Conservation (phyloP, 2,888 invertebrate genomes). For the Chesias legatella region DNA sequence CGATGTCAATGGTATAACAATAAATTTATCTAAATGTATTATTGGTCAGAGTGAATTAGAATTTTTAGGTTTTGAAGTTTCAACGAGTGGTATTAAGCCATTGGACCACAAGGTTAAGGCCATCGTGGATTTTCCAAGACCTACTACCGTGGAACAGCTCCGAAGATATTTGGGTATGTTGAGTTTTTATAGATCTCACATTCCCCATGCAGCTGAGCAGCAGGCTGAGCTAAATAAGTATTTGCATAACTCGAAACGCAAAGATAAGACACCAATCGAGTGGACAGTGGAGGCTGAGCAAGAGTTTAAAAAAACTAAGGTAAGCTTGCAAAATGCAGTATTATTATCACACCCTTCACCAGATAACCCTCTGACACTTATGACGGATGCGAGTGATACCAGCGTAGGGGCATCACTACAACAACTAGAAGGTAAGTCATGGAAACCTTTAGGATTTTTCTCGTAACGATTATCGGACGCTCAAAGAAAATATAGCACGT, state of each 20-base stretch:
- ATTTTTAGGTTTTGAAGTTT: conserved; percentile 19
- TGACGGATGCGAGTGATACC: conserved; percentile 18
- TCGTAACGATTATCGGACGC: conserved; percentile 10
- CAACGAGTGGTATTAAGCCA: conserved; percentile 18
- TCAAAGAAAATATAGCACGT: conserved; percentile 17
- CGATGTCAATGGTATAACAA: conserved; percentile 1
- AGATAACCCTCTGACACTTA: conserved; percentile 9
- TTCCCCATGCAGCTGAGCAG: conserved; percentile 30
- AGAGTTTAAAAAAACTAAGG: conserved; percentile 12
- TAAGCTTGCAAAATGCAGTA: conserved; percentile 11
- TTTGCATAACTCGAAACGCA: conserved; percentile 11
- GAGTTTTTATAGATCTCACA: conserved; percentile 43
- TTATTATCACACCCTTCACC: conserved; percentile 12
- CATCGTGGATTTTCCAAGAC: conserved; percentile 17
- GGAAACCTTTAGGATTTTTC: conserved; percentile 16
- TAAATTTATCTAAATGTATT: conserved; percentile 4
- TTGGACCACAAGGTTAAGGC: conserved; percentile 20
- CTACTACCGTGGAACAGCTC: conserved; percentile 19
- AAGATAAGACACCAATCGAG: conserved; percentile 8
- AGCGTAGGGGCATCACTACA: conserved; percentile 17
- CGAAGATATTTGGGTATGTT: conserved; percentile 38
- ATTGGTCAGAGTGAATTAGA: conserved; percentile 3
- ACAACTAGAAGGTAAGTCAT: conserved; percentile 8
- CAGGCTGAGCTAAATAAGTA: conserved; percentile 11
- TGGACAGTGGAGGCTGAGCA: conserved; percentile 10